These are phyloP conservation scores for cattle (Bos taurus) DNA, from an alignment of 2,113 vertebrate species.

Conservation along the genomic window DNA sequence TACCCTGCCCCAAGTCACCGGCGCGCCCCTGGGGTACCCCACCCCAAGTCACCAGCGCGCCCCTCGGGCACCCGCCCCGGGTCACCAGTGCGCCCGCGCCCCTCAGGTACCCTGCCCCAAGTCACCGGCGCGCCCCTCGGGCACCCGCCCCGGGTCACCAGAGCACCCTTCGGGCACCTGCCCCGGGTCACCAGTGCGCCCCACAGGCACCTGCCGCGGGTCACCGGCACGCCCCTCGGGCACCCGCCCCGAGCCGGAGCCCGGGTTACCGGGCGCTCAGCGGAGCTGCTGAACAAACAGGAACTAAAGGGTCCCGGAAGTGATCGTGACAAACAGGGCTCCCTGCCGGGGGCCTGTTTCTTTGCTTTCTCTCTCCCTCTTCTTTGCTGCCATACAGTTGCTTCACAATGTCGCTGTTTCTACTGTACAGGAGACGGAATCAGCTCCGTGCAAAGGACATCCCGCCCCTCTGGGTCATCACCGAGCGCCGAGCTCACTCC, in stretches of 20 bases:
- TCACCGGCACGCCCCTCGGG: accelerated
- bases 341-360: background rate
- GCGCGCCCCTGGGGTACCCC: too few species aligned
- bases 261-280: background rate
- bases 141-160: accelerated
- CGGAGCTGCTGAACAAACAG: too few species aligned
- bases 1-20: too few species aligned
- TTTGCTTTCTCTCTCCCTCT: background rate
- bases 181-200: accelerated
- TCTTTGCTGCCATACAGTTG: background rate
- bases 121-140: background rate
- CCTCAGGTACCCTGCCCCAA: too few species aligned
- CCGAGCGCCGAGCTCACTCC: background rate
- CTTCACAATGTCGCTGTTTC: background rate
- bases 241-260: background rate
- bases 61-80: too few species aligned
- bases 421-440: background rate
- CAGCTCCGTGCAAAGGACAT: background rate
- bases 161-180: accelerated
- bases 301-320: accelerated
- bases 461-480: background rate
- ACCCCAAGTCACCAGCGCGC: too few species aligned
- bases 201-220: accelerated
- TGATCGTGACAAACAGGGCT: accelerated
- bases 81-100: too few species aligned